A percentile compares a stretch with the other conserved stretches of the same genome.
Evolutionary conservation across 2,888 invertebrate genomes (phyloP).

Genomic region (Artemia sinica): DNA sequence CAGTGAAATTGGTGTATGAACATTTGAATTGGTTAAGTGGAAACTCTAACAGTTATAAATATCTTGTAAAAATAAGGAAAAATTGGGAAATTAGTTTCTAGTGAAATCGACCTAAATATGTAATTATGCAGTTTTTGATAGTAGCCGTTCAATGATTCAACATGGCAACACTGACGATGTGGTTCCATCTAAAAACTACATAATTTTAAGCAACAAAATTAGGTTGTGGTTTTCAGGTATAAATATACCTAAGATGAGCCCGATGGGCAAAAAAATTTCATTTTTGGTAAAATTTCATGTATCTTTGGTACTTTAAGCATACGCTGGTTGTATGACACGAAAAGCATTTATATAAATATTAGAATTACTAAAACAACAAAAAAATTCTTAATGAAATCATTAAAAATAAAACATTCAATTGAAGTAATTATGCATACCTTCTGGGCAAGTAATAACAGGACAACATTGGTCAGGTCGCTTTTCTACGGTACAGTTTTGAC

Average conservation of each 20-base stretch:
- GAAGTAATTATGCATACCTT: conserved; percentile 43
- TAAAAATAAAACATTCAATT: conserved; percentile 16
- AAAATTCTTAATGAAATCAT: conserved; percentile 19
- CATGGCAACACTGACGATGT: background rate
- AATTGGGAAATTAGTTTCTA: background rate
- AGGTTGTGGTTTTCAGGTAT: background rate
- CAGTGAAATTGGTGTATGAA: too few relatives aligned
- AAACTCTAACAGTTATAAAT: background rate
- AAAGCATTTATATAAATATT: background rate
- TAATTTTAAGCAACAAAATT: background rate
- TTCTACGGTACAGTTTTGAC: conserved; percentile 74
- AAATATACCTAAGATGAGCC: background rate
- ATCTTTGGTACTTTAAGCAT: too few relatives aligned
- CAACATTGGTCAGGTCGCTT: conserved; percentile 82
- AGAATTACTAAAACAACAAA: background rate
- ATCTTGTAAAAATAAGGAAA: background rate
- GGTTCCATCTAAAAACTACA: background rate
- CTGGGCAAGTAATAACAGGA: conserved; percentile 78
- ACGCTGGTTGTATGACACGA: background rate
- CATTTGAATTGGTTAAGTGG: background rate
- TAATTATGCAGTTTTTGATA: too few relatives aligned
- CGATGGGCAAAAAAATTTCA: background rate
- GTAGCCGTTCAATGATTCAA: background rate
- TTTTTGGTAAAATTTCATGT: too few relatives aligned
- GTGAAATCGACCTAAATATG: background rate